These are phyloP conservation scores for Muntiacus reevesi DNA, from an alignment of 2,113 vertebrate species.

Conservation along the genomic window DNA sequence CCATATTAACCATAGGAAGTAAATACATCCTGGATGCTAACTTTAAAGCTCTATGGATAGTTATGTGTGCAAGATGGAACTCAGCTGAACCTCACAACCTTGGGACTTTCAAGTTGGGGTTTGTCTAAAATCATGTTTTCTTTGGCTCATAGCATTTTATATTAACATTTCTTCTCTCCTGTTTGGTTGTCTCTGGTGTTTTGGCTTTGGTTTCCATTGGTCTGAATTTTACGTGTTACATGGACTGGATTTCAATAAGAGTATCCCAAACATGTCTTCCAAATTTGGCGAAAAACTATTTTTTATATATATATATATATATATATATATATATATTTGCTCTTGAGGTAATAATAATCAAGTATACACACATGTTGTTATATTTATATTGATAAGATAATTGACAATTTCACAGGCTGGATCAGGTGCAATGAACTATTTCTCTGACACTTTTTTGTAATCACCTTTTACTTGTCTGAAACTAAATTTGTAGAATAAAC, in stretches of 20 bases:
- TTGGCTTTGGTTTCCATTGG: background rate
- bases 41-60: background rate
- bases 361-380: background rate
- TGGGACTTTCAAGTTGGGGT: background rate
- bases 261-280: background rate
- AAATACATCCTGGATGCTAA: background rate
- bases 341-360: background rate
- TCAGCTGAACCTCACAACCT: background rate
- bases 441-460: background rate
- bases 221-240: background rate
- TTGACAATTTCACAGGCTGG: background rate
- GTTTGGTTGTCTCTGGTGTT: background rate
- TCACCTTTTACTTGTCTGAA: background rate
- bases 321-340: background rate
- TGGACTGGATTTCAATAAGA: background rate
- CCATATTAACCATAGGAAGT: background rate
- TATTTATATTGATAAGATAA: background rate
- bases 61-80: background rate
- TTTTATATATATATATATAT: background rate
- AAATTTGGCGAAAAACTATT: background rate
- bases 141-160: background rate
- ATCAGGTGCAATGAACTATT: background rate
- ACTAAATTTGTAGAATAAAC: background rate
- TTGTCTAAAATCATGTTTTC: background rate
- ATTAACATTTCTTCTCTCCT: background rate